Conservation (phyloP, 2,888 invertebrate genomes). For the Philaethria dido region DNA sequence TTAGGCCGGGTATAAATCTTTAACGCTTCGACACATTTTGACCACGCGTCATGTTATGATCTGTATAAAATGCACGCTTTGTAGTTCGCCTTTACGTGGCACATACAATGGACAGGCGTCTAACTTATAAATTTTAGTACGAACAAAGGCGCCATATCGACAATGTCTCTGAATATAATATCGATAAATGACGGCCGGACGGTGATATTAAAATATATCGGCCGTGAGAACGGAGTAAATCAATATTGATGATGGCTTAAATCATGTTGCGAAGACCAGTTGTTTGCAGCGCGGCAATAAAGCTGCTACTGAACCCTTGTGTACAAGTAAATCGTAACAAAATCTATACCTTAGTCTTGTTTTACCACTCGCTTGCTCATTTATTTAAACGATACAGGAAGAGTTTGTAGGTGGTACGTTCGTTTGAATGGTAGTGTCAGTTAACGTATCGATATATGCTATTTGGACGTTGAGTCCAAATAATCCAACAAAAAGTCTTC, state of each 20-base stretch:
- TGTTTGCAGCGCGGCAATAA: conserved; percentile 40
- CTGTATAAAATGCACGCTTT: conserved; percentile 73
- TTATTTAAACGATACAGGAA: conserved; percentile 28
- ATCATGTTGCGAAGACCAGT: conserved; percentile 54
- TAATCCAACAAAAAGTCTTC: conserved; percentile 66
- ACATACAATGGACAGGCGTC: conserved; percentile 72
- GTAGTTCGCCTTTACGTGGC: conserved; percentile 60
- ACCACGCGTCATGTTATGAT: conserved; percentile 80
- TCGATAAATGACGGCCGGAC: conserved; percentile 66
- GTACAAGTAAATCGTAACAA: conserved; percentile 35
- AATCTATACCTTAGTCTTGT: conserved; percentile 26
- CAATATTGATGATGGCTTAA: conserved; percentile 71
- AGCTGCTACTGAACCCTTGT: conserved; percentile 56
- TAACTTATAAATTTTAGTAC: conserved; percentile 80
- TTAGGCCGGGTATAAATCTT: conserved; percentile 73
- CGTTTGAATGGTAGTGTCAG: conserved; percentile 31
- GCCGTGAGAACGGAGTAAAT: conserved; percentile 70
- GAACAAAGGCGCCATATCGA: conserved; percentile 82
- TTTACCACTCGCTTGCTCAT: conserved; percentile 3
- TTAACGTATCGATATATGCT: conserved; percentile 31
- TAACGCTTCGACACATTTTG: conserved; percentile 80
- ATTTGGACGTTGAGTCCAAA: conserved; percentile 49
- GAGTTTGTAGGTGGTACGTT: conserved; percentile 33
- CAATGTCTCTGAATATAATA: conserved; percentile 72
- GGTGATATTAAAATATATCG: conserved; percentile 77